Conservation (phyloP, 2,888 invertebrate species). For the Cerastoderma edule region DNA sequence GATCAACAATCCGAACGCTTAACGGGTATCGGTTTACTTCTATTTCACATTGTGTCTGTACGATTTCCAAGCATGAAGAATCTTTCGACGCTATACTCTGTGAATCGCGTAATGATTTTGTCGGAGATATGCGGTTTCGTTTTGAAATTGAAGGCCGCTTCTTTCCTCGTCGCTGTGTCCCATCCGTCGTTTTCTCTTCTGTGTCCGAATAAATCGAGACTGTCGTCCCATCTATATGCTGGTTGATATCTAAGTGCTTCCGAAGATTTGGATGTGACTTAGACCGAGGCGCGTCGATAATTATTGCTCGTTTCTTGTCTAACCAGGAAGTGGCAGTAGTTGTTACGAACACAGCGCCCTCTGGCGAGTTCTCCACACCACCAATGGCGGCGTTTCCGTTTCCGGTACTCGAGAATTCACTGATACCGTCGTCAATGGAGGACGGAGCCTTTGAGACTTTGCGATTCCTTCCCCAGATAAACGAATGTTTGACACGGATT, state of each 20-base stretch:
- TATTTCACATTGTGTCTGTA: not conserved
- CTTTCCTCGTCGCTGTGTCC: constrained; percentile 3
- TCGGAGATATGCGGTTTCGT: constrained; percentile 16
- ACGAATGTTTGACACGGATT: constrained; percentile 41
- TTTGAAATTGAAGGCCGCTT: not conserved
- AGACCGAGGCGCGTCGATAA: constrained; percentile 24
- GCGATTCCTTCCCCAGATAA: constrained; percentile 24
- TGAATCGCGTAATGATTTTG: not conserved
- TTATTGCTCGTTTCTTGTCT: constrained; percentile 10
- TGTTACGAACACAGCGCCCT: not conserved
- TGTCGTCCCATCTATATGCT: constrained; percentile 42
- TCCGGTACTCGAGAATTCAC: constrained; percentile 5
- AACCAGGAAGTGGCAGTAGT: constrained; percentile 4
- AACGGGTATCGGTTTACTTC: not conserved
- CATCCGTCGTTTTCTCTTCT: constrained; percentile 30
- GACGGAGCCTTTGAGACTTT: not conserved
- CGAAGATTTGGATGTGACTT: constrained; percentile 53
- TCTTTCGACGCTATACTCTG: not conserved
- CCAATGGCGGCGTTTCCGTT: not conserved
- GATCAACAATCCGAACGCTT: constrained; percentile 5
- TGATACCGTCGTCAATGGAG: not conserved
- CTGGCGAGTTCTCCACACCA: not conserved
- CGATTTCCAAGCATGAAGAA: not conserved
- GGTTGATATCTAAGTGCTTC: not conserved
- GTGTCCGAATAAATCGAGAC: constrained; percentile 56